Base-by-base conservation (phyloP, 2,888 invertebrate species). In the Bellardia pandia region DNA sequence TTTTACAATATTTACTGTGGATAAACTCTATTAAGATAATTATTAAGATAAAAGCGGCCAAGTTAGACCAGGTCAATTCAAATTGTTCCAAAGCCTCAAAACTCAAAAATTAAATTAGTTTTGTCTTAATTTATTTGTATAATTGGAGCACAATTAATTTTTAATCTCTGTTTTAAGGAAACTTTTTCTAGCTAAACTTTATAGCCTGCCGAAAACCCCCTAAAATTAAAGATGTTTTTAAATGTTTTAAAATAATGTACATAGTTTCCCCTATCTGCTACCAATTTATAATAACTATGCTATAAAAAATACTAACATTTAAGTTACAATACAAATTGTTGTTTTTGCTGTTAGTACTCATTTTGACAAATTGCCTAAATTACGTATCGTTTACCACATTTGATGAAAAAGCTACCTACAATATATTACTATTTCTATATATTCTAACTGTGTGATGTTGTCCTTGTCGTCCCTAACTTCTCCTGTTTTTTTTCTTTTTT, bases 321-420 rank as follows among this genome's bases (percentile, higher is more conserved):
- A 14, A 14, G 60, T 14, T 60, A 14, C 13, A 33, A n/a, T 8
- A 51, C 33, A 69, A 68, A 48, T 68, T 51, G 51, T 53, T 30
- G 64, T 64, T 64, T 3, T 53, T 13, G 37, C 42, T 62, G 30
- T 40, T 86, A 45, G 48, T 78, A 60, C 23, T 80, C 72, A 72
- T 68, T 85, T 81, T 87, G 87, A 87, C 87, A 87, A 87, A 87
- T 87, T 87, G 77, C 87, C 85, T 87, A 87, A 87, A 87, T 87
- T 87, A 81, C 87, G 80, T 87, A 81, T 87, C 87, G 87, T 85
- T 87, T 87, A 87, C 87, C 87, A 69, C 84, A 87, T 81, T 85
- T 85, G 87, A 85, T 87, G 87, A 53, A 85, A 81, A 78, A 62
- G 37, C 48, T 75, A 75, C 37, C 37, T 48, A 56, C 13, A 42